phyloP scores from a whole-genome alignment of 2,797 vertebrate species.

The Delichon dasypus region DNA sequence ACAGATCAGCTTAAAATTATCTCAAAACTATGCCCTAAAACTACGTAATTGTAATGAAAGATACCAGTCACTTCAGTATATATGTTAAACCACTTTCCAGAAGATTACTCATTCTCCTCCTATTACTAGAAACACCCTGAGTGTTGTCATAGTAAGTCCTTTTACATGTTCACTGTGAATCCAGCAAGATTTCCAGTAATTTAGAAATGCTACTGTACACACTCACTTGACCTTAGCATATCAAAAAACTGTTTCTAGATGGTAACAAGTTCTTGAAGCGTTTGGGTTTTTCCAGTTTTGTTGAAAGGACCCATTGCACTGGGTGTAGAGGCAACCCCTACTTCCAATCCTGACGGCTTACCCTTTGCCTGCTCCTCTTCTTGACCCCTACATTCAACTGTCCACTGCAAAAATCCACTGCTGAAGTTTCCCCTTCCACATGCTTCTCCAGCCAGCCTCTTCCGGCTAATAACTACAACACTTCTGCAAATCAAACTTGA shows the following conservation, averaged over 20 bases:
- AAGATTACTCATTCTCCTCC: constrained; percentile 22
- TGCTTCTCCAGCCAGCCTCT: neutral
- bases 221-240: neutral
- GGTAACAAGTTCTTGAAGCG: neutral
- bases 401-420: neutral
- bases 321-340: neutral
- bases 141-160: neutral
- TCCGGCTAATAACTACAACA: neutral
- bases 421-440: neutral
- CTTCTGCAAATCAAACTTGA: neutral
- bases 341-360: neutral
- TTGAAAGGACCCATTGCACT: neutral
- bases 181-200: neutral
- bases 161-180: neutral
- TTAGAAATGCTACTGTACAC: neutral
- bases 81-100: neutral
- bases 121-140: neutral
- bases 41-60: neutral
- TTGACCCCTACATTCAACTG: neutral
- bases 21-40: neutral
- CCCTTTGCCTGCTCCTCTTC: neutral
- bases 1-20: neutral
- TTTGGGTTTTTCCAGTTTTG: neutral
- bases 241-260: neutral
- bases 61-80: neutral